phyloP scores from a whole-genome alignment of 2,797 vertebrate genomes.

The Pseudochromis fuscus region DNA sequence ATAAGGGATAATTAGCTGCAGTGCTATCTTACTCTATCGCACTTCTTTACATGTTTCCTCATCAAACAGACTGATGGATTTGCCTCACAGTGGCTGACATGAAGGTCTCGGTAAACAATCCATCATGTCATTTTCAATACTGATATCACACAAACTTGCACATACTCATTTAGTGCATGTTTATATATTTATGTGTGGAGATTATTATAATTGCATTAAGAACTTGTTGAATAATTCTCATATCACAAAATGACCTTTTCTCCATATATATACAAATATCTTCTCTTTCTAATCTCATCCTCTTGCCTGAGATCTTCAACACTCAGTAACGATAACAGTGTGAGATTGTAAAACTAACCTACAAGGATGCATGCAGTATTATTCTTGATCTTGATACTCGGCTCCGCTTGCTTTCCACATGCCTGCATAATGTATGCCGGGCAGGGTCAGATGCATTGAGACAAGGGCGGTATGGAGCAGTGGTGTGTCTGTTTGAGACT shows the following conservation, averaged over 20 bases:
- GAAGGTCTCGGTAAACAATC: slow-evolving; percentile 34
- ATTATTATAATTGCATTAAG: slow-evolving; percentile 68
- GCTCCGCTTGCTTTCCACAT: slow-evolving; percentile 74
- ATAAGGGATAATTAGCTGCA: slow-evolving; percentile 79
- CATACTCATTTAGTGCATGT: neutral
- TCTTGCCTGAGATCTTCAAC: slow-evolving; percentile 82
- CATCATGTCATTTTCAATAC: slow-evolving; percentile 14
- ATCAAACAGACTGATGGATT: slow-evolving; percentile 33
- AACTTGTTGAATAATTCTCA: slow-evolving; percentile 77
- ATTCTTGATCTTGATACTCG: slow-evolving; percentile 81
- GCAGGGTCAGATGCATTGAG: slow-evolving; percentile 58
- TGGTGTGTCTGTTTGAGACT: slow-evolving; percentile 29
- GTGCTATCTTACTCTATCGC: slow-evolving; percentile 73
- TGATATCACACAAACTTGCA: slow-evolving; percentile 26
- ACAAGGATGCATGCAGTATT: slow-evolving; percentile 77
- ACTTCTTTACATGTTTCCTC: slow-evolving; percentile 50
- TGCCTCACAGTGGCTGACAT: slow-evolving; percentile 35
- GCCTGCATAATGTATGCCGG: slow-evolving; percentile 79
- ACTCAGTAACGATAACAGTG: slow-evolving; percentile 84
- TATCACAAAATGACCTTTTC: slow-evolving; percentile 79
- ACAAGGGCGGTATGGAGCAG: slow-evolving; percentile 42
- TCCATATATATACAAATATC: slow-evolving; percentile 34
- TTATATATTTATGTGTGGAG: neutral
- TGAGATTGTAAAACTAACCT: slow-evolving; percentile 83
- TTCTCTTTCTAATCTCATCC: slow-evolving; percentile 68